phyloP scores from a whole-genome alignment of 2,113 vertebrate genomes.

The Furnarius figulus region DNA sequence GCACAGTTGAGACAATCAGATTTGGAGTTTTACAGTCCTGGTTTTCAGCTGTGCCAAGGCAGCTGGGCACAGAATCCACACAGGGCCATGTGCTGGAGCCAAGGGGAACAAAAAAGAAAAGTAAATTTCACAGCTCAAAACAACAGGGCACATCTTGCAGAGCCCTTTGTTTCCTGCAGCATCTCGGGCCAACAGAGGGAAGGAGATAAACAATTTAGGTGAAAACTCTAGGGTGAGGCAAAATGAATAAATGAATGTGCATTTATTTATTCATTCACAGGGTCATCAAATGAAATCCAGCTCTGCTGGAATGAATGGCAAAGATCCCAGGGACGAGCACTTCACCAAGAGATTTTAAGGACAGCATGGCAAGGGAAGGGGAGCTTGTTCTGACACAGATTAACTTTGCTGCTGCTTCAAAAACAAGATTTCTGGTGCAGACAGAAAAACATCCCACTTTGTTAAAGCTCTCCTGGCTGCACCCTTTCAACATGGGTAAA shows the following conservation, averaged over 20 bases:
- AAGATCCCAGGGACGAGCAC: conserved; percentile 13
- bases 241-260: conserved; percentile 15
- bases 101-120: conserved; percentile 5
- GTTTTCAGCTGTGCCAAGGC: not conserved
- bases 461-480: not conserved
- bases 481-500: not conserved
- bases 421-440: not conserved
- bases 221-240: conserved; percentile 26
- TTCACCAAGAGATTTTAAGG: conserved; percentile 61
- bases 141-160: not conserved
- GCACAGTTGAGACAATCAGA: not conserved
- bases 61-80: not conserved
- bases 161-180: conserved; percentile 39
- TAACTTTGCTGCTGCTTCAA: not conserved
- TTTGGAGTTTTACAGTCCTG: not conserved
- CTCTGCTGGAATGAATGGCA: conserved; percentile 32
- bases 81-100: not conserved
- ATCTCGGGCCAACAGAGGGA: not conserved
- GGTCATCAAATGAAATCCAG: conserved; percentile 53
- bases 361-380: conserved; percentile 5
- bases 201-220: conserved; percentile 68
- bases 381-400: not conserved
- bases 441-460: not conserved
- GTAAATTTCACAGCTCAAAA: conserved; percentile 18
- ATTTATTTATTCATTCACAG: conserved; percentile 7